These are phyloP conservation scores for Hydropsyche betteni DNA, from an alignment of 2,888 invertebrate species.

Conservation along the genomic window DNA sequence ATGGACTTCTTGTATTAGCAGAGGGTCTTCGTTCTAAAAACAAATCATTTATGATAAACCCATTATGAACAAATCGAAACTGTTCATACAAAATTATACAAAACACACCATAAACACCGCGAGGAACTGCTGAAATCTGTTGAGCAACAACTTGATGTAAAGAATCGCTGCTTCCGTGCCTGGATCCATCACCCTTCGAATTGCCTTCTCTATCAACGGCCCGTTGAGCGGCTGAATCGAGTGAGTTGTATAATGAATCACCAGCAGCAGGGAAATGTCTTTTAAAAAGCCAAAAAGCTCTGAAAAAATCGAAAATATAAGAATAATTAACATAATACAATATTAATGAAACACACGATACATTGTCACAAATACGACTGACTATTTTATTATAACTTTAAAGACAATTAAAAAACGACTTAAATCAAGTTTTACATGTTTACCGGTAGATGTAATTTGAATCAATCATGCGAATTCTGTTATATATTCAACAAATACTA, in stretches of 20 bases:
- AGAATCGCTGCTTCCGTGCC: slow-evolving; percentile 60
- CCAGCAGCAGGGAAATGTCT: slow-evolving; percentile 92
- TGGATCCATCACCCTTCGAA: slow-evolving; percentile 40
- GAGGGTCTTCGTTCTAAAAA: slow-evolving; percentile 61
- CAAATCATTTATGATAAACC: no score
- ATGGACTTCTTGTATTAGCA: slow-evolving; percentile 63
- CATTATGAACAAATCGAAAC: no score
- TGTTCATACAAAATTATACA: no score
- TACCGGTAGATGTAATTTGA: no score
- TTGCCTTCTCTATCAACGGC: slow-evolving; percentile 66
- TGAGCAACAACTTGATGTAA: slow-evolving; percentile 56
- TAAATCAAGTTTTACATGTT: no score
- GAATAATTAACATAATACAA: background rate
- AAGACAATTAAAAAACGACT: no score
- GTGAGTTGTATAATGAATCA: slow-evolving; percentile 80
- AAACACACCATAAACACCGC: slow-evolving; percentile 44
- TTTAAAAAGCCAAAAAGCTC: slow-evolving; percentile 90
- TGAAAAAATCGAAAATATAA: slow-evolving; percentile 55
- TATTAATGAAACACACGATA: no score
- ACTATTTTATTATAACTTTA: no score
- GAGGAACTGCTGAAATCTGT: slow-evolving; percentile 29
- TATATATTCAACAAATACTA: no score
- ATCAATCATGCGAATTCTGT: no score
- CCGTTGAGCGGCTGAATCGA: slow-evolving; percentile 78
- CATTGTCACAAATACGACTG: no score